These are phyloP conservation scores for Pheosia tremula DNA, from an alignment of 2,888 invertebrate genomes.

Conservation along the genomic window DNA sequence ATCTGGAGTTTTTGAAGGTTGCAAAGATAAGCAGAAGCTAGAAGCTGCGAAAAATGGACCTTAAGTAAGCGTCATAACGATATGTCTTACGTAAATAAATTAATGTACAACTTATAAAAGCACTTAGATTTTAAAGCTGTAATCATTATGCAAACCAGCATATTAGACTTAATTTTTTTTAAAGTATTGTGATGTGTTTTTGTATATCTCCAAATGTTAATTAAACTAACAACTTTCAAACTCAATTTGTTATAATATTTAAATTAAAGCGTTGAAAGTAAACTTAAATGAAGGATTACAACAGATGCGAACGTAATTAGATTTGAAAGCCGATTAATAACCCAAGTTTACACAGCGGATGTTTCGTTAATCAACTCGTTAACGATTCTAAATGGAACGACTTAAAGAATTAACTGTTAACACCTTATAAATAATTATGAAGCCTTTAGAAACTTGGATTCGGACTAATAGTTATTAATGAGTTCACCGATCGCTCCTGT, in stretches of 20 bases:
- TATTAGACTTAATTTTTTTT: too few relatives aligned
- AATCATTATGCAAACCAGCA: too few relatives aligned
- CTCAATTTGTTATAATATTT: constrained; percentile 1
- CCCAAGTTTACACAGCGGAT: constrained; percentile 23
- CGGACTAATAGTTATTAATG: constrained; percentile 57
- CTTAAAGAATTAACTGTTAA: constrained; percentile 52
- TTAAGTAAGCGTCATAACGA: too few relatives aligned
- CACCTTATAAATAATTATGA: constrained; percentile 60
- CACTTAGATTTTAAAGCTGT: too few relatives aligned
- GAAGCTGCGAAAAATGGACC: too few relatives aligned
- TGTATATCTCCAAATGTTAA: constrained; percentile 1
- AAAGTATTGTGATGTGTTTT: not conserved
- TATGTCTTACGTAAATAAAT: too few relatives aligned
- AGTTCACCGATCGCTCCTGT: constrained; percentile 55
- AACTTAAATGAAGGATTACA: constrained; percentile 26
- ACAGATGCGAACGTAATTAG: constrained; percentile 26
- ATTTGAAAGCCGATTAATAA: constrained; percentile 43
- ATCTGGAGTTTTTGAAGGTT: too few relatives aligned
- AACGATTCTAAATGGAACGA: constrained; percentile 41
- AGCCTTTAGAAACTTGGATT: constrained; percentile 46
- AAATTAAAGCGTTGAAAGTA: constrained; percentile 1
- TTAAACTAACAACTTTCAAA: not conserved
- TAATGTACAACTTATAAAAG: too few relatives aligned
- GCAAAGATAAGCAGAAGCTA: too few relatives aligned
- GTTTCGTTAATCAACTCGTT: constrained; percentile 29